Evolutionary conservation across 1,140 invertebrate species (phyloP), one percentile per base, ranked within the genome.

Genomic region (Plutomurus gul): DNA sequence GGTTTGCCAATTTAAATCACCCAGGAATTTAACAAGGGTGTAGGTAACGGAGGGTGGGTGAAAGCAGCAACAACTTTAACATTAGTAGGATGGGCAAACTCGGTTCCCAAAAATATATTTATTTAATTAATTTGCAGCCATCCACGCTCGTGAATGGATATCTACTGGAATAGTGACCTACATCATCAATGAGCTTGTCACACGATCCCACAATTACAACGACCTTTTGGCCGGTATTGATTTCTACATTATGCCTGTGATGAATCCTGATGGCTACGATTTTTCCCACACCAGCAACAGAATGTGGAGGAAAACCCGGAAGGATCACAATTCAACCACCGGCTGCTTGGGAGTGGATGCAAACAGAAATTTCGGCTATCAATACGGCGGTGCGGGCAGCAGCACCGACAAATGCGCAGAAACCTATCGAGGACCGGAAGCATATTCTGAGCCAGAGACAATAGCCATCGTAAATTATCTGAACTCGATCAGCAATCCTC

Each of bases 221-320:
- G 71, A 87, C 33, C 43, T 80, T 43, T 40, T 80, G 6, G 6
- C 27, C 6, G 20, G 73, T n/a, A 36, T 80, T 13, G 79, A 80
- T 16, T 30, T 80, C n/a, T 73, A 80, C 47, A 60, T 80, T 30
- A 22, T 80, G 2, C 79, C 79, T 18, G 8, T 72, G 3, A 22
- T 76, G 5, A 80, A 80, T 33, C 37, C 40, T 3, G 78, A 80
- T 49, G 78, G 78, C 18, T 95, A 95, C 82, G 93, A 94, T 85
- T 94, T 91, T 83, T 92, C 91, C 1, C 93, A 94, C 83, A 90
- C 87, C 0, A 87, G 5, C 18, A 51, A 74, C 7, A 36, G 78
- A 46, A 46, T 80, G 56, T 80, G 78, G 78, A 70, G 78, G 30
- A 80, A 80, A 65, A 80, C 73, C 7, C n/a, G 72, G 27, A 30